Evolutionary conservation across 2,797 vertebrate genomes (phyloP).

Genomic region (Borostomias antarcticus): DNA sequence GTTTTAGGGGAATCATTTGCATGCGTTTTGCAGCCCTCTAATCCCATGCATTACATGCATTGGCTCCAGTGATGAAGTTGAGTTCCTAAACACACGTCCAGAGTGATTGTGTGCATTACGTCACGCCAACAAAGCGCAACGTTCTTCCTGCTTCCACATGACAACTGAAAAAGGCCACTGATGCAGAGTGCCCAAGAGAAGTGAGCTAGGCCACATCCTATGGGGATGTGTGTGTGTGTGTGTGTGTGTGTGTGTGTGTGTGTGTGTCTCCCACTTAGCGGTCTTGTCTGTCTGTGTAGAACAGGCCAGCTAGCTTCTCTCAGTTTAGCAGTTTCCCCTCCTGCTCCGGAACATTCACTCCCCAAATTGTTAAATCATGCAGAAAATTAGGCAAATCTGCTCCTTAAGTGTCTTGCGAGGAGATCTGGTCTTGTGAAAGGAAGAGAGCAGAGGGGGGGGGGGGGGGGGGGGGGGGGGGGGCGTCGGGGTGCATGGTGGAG

Average conservation of each 20-base stretch:
- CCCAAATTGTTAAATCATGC: conserved; percentile 75
- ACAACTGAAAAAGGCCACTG: no score
- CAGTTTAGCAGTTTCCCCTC: background rate
- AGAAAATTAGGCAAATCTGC: conserved; percentile 73
- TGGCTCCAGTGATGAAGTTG: background rate
- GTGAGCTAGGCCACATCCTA: conserved; percentile 4
- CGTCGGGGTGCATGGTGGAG: conserved; percentile 43
- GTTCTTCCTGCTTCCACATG: no score
- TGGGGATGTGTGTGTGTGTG: conserved; percentile 21
- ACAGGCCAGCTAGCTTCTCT: no score
- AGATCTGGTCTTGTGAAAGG: conserved; percentile 54
- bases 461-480: conserved; percentile 14
- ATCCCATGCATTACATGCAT: background rate
- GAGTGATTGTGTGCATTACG: no score
- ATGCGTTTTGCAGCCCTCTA: background rate
- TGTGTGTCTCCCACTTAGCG: background rate
- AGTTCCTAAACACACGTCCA: background rate
- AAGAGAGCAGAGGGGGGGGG: conserved; percentile 5
- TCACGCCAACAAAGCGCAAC: no score
- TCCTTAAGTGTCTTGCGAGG: conserved; percentile 56
- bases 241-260: conserved; percentile 15
- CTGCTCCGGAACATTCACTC: conserved; percentile 43
- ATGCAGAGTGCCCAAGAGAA: no score
- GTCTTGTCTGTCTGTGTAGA: background rate
- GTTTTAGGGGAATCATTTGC: background rate